Evolutionary conservation across 2,888 invertebrate genomes (phyloP).

Genomic region (Tenthredo mesomela): DNA sequence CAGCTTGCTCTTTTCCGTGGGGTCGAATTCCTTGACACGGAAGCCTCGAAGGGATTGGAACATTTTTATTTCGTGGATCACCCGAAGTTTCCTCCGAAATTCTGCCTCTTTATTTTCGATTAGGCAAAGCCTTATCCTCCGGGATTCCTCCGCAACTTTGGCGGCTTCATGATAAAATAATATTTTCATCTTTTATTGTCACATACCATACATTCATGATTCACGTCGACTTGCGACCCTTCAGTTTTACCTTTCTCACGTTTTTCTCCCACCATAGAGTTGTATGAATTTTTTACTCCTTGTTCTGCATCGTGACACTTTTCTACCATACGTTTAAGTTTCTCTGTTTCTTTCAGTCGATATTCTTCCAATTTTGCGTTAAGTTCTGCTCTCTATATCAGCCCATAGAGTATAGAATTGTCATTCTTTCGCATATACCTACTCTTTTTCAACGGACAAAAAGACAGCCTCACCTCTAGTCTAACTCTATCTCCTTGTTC

Average conservation of each 20-base stretch:
- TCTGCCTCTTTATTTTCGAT: slow-evolving; percentile 72
- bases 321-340: slow-evolving; percentile 57
- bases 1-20: slow-evolving; percentile 81
- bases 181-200: not conserved
- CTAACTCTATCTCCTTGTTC: slow-evolving; percentile 41
- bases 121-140: slow-evolving; percentile 55
- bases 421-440: not conserved
- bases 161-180: slow-evolving; percentile 56
- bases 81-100: slow-evolving; percentile 71
- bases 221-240: not conserved
- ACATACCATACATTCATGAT: not conserved
- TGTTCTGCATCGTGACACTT: slow-evolving; percentile 58
- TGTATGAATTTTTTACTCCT: slow-evolving; percentile 57
- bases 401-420: not conserved
- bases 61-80: slow-evolving; percentile 76
- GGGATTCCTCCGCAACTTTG: slow-evolving; percentile 60
- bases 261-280: slow-evolving; percentile 60
- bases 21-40: slow-evolving; percentile 78
- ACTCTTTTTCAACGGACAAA: not conserved
- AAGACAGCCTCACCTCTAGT: not conserved
- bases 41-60: slow-evolving; percentile 73
- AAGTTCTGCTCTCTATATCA: slow-evolving; percentile 57
- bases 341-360: slow-evolving; percentile 52
- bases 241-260: slow-evolving; percentile 58
- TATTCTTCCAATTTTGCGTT: slow-evolving; percentile 59